Conservation (phyloP, 1,140 invertebrate genomes). For the Drosophila kikkawai region DNA sequence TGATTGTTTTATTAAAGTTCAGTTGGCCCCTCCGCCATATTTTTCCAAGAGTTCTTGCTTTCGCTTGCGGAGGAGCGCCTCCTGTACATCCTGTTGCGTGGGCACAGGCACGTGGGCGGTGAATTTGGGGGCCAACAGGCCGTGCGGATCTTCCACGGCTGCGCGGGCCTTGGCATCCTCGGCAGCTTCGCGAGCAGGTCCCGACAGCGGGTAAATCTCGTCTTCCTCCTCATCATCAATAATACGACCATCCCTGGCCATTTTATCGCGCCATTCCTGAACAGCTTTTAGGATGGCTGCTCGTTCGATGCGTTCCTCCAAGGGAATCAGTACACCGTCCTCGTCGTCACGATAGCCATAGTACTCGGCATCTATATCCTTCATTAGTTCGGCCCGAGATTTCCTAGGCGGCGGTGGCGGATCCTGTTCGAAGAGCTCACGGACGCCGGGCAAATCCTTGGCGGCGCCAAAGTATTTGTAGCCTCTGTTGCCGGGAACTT, state of each 20-base stretch:
- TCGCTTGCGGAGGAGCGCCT: constrained; percentile 93
- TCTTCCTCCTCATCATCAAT: constrained; percentile 87
- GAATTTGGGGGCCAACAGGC: constrained; percentile 86
- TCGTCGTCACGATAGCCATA: constrained; percentile 99
- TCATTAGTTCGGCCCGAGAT: constrained; percentile 98
- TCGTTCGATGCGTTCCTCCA: constrained; percentile 94
- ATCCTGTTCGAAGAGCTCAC: constrained; percentile 98
- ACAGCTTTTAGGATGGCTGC: constrained; percentile 88
- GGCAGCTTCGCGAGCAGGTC: constrained; percentile 66
- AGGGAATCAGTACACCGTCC: constrained; percentile 96
- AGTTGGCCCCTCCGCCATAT: constrained; percentile 86
- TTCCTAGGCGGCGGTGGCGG: constrained; percentile 94
- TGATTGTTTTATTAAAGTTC: constrained; percentile 23
- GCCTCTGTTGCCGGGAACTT: constrained; percentile 98
- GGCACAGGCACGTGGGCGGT: constrained; percentile 95
- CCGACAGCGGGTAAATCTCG: constrained; percentile 82
- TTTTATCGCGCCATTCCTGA: constrained; percentile 89
- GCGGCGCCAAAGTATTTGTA: constrained; percentile 99
- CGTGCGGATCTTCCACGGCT: constrained; percentile 63
- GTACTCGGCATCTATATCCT: constrained; percentile 98
- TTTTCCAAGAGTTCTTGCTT: constrained; percentile 95
- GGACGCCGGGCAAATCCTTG: constrained; percentile 98
- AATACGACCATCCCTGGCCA: constrained; percentile 86
- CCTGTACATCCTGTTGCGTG: constrained; percentile 95
- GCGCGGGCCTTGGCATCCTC: constrained; percentile 64